Conservation (phyloP, 2,113 vertebrate genomes). For the Protobothrops flavoviridis region DNA sequence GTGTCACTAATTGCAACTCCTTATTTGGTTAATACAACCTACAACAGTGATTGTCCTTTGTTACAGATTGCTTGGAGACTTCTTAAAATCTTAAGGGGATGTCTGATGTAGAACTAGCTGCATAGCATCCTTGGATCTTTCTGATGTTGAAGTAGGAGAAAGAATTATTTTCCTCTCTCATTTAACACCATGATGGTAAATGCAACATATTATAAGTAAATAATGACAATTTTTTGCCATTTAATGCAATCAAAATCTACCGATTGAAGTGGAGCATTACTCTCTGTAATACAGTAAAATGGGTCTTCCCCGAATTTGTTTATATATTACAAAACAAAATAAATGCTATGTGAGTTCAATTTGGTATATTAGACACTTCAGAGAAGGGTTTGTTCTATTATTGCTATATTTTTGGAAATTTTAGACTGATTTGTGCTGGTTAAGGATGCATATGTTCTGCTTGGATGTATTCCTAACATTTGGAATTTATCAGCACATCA, state of each 20-base stretch:
- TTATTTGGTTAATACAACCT: slow-evolving; percentile 25
- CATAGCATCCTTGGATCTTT: not conserved
- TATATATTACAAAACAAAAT: not conserved
- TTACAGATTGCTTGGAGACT: slow-evolving; percentile 25
- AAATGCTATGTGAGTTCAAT: not conserved
- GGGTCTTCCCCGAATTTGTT: not conserved
- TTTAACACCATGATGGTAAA: not conserved
- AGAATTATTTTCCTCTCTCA: not conserved
- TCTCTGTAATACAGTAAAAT: not conserved
- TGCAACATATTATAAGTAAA: not conserved
- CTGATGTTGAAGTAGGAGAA: not conserved
- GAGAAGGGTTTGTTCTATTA: not conserved
- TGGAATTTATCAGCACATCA: not conserved
- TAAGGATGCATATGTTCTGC: not conserved
- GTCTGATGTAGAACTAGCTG: not conserved
- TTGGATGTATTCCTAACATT: not conserved
- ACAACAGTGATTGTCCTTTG: not conserved
- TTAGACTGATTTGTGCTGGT: not conserved
- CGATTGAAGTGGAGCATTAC: not conserved
- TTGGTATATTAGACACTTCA: not conserved
- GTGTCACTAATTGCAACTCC: slow-evolving; percentile 23
- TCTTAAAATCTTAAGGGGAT: not conserved
- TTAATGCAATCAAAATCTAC: not conserved
- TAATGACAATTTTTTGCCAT: not conserved
- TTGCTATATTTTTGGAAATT: not conserved